These are phyloP conservation scores for Microcebus murinus DNA, from an alignment of 2,113 vertebrate species.

Conservation along the genomic window DNA sequence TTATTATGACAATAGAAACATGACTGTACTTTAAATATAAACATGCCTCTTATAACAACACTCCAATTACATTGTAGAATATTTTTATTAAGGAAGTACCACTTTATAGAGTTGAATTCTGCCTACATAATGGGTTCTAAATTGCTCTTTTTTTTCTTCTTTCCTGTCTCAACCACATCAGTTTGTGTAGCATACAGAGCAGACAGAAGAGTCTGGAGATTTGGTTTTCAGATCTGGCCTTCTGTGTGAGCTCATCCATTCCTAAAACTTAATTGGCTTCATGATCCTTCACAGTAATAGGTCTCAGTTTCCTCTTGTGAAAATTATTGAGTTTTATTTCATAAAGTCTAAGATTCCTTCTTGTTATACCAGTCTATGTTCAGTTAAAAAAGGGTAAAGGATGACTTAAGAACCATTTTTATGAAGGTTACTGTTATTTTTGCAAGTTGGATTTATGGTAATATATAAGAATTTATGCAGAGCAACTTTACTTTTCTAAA, in stretches of 20 bases:
- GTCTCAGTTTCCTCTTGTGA: slow-evolving; percentile 12
- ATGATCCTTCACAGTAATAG: neutral
- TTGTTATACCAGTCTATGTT: neutral
- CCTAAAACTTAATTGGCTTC: neutral
- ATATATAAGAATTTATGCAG: neutral
- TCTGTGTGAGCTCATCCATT: neutral
- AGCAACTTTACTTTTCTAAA: neutral
- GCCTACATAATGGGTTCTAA: neutral
- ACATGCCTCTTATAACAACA: neutral
- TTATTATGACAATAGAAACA: slow-evolving; percentile 52
- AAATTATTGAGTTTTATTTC: neutral
- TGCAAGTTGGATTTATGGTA: slow-evolving; percentile 27
- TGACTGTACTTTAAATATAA: slow-evolving; percentile 28
- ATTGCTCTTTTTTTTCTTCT: neutral
- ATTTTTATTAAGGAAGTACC: slow-evolving; percentile 42
- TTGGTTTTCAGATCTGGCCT: neutral
- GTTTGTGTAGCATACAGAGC: neutral
- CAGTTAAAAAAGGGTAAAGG: neutral
- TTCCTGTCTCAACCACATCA: neutral
- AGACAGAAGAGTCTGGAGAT: slow-evolving; percentile 3
- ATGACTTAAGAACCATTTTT: slow-evolving; percentile 22
- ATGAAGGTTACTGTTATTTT: slow-evolving; percentile 21
- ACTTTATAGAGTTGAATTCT: slow-evolving; percentile 17
- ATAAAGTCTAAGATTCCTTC: neutral
- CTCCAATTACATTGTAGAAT: neutral